Evolutionary conservation across 2,888 invertebrate genomes (phyloP).

Genomic region (Apodemia zela): DNA sequence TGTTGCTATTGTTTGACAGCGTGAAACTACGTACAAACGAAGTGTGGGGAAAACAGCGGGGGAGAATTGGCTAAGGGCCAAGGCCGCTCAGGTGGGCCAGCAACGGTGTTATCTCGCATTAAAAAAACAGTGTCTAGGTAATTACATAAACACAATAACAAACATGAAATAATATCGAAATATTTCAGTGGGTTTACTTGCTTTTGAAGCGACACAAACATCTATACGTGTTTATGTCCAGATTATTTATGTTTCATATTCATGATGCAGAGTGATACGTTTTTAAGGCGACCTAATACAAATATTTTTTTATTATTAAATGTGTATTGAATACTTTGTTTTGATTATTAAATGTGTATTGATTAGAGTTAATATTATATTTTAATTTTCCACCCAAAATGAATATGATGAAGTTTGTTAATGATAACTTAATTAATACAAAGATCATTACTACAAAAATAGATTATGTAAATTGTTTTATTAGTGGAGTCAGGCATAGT

Average conservation of each 20-base stretch:
- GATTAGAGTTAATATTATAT: not conserved
- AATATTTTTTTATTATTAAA: not conserved
- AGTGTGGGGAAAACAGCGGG: slow-evolving; percentile 61
- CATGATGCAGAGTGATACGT: not conserved
- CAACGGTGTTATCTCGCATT: slow-evolving; percentile 52
- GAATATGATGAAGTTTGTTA: no score
- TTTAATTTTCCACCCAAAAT: not conserved
- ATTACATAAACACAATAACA: slow-evolving; percentile 37
- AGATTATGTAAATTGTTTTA: no score
- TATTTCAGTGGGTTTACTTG: not conserved
- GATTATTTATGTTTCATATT: not conserved
- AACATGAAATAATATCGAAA: slow-evolving; percentile 24
- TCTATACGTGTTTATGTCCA: not conserved
- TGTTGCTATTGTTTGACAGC: slow-evolving; percentile 73
- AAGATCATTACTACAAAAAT: no score
- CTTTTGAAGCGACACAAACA: not conserved
- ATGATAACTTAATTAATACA: no score
- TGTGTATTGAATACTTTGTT: no score
- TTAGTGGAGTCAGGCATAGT: no score
- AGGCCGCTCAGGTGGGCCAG: slow-evolving; percentile 74
- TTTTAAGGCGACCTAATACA: not conserved
- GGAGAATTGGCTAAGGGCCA: slow-evolving; percentile 70
- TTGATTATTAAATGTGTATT: no score
- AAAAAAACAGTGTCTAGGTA: slow-evolving; percentile 41
- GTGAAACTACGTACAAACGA: slow-evolving; percentile 72